phyloP scores from a whole-genome alignment of 2,113 vertebrate genomes.

The Salvator merianae region DNA sequence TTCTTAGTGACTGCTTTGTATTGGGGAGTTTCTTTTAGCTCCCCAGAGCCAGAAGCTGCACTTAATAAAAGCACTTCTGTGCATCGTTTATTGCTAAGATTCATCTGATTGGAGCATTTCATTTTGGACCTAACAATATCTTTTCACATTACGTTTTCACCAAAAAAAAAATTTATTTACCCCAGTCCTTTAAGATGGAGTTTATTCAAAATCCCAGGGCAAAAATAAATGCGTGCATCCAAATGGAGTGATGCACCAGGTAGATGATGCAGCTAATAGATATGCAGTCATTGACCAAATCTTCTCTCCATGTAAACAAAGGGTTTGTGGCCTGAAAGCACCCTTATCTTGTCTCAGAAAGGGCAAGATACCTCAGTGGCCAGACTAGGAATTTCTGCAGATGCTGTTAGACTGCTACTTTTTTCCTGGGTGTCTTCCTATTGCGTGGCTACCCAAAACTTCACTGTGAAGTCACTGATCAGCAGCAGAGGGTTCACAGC shows the following conservation, averaged over 20 bases:
- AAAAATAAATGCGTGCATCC: not conserved
- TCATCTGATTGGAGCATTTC: not conserved
- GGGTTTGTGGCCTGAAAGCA: not conserved
- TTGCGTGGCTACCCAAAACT: not conserved
- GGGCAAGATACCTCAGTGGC: not conserved
- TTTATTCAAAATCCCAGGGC: not conserved
- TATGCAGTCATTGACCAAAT: not conserved
- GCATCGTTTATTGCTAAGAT: not conserved
- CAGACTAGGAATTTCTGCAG: too few relatives aligned
- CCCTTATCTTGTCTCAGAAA: not conserved
- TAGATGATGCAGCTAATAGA: not conserved
- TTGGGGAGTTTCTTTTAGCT: not conserved
- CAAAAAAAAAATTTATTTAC: not conserved
- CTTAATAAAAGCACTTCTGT: not conserved
- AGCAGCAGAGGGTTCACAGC: conserved; percentile 1
- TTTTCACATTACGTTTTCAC: not conserved
- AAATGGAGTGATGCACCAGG: not conserved
- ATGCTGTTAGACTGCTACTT: not conserved
- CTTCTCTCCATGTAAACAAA: not conserved
- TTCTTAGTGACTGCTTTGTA: not conserved
- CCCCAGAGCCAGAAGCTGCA: not conserved
- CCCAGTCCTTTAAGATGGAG: not conserved
- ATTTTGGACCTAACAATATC: too few relatives aligned
- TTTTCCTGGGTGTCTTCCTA: not conserved
- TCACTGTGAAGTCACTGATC: not conserved